Base-by-base conservation (phyloP, 2,113 vertebrate species). In the Odocoileus virginianus region DNA sequence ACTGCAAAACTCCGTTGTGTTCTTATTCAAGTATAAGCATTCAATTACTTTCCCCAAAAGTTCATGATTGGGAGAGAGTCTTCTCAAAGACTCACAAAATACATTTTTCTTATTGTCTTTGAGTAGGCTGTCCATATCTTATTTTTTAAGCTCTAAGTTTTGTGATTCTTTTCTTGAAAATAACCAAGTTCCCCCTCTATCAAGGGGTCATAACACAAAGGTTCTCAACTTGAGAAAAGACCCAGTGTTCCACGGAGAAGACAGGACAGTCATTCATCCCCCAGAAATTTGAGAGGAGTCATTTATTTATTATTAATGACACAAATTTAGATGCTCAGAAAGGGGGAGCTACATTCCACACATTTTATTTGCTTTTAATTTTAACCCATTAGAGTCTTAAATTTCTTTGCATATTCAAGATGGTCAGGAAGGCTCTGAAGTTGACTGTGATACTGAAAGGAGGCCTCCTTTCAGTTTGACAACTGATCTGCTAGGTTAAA, bases 81-180 rank as follows among this genome's bases (percentile, higher is more conserved):
- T 95, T 61, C 89, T 6, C 40, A 17, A 94, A 85, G 54, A 89
- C 28, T 45, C 83, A 55, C 83, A 83, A 93, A 54, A 60, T 5
- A 3, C 33, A 71, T 90, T 82, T 85, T 36, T 43, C 45, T 81
- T 40, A 33, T 16, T 78, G 16, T 25, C 14, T 84, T 33, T 64
- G 76, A 94, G 36, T 23, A 81, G 17, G n/a, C 12, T 50, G 25
- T n/a, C 40, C 0, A 2, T 23, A 61, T 71, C 82, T 90, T 40
- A 64, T n/a, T 81, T 87, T 40, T 33, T n/a, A 87, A 43, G 43
- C 43, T 79, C 58, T 58, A 12, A 9, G 25, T 64, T 91, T 83
- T 93, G 28, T 64, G 78, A 79, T 92, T 87, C 19, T 85, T 64
- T 85, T 87, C 15, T 30, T 89, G n/a, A 55, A 89, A 50, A 81